phyloP scores from a whole-genome alignment of 2,113 vertebrate species.

The Bufo bufo region DNA sequence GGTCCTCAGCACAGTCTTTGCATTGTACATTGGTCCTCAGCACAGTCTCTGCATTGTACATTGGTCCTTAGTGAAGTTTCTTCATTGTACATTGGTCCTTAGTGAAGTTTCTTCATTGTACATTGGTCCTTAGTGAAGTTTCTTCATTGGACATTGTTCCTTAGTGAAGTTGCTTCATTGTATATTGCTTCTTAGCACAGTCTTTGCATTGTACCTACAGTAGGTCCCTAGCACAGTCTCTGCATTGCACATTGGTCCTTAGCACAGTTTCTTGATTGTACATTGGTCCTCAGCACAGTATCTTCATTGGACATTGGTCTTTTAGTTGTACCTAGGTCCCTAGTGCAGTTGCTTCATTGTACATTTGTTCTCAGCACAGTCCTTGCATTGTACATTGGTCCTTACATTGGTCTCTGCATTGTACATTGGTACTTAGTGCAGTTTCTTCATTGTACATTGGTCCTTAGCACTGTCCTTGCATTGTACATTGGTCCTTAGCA shows the following conservation, averaged over 20 bases:
- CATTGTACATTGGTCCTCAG: not conserved
- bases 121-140: not conserved
- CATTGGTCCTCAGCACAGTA: not conserved
- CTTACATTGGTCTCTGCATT: not conserved
- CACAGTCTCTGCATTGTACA: not conserved
- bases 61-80: not conserved
- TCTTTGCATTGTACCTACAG: not conserved
- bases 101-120: not conserved
- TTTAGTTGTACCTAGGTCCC: not conserved
- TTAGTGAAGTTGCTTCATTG: not conserved
- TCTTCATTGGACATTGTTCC: not conserved
- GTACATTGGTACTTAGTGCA: not conserved
- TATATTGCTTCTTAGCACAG: not conserved
- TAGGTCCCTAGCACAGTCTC: not conserved
- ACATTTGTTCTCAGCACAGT: not conserved
- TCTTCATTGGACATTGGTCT: not conserved
- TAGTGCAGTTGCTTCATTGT: not conserved
- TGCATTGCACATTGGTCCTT: not conserved
- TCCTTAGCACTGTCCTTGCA: too few species aligned
- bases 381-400: not conserved
- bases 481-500: too few species aligned
- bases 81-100: not conserved
- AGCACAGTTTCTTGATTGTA: not conserved
- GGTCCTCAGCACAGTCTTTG: too few species aligned
- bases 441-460: not conserved